These are phyloP conservation scores for Cettia cetti DNA, from an alignment of 2,113 vertebrate species.

Conservation along the genomic window DNA sequence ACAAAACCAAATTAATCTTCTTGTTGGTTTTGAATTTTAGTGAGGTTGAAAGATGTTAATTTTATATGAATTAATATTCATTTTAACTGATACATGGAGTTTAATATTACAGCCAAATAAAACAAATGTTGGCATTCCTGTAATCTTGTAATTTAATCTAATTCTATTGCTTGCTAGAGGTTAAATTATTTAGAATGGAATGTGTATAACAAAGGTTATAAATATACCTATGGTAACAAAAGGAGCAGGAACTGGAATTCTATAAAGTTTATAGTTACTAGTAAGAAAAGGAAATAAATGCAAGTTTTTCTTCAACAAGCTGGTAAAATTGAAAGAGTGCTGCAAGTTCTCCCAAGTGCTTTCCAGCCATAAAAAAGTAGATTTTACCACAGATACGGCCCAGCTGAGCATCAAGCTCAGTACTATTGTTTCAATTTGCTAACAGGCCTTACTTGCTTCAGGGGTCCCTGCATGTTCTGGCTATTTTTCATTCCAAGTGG, in stretches of 20 bases:
- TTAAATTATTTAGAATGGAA: background rate
- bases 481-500: background rate
- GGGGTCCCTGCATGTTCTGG: background rate
- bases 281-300: background rate
- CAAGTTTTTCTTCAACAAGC: background rate
- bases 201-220: background rate
- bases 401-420: background rate
- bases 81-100: background rate
- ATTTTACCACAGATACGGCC: background rate
- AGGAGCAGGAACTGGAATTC: background rate
- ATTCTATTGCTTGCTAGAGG: background rate
- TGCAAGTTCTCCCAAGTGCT: background rate
- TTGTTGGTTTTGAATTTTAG: background rate
- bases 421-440: background rate
- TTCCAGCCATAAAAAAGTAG: background rate
- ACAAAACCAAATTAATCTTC: background rate
- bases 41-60: background rate
- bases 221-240: background rate
- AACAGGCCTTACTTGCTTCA: background rate
- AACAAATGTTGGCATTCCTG: background rate
- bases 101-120: background rate
- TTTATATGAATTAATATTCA: background rate
- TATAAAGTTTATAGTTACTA: background rate
- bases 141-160: background rate
- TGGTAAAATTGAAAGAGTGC: background rate